Conservation (phyloP, 35 echinoderm and acorn worm genomes). For the Patiria miniata region DNA sequence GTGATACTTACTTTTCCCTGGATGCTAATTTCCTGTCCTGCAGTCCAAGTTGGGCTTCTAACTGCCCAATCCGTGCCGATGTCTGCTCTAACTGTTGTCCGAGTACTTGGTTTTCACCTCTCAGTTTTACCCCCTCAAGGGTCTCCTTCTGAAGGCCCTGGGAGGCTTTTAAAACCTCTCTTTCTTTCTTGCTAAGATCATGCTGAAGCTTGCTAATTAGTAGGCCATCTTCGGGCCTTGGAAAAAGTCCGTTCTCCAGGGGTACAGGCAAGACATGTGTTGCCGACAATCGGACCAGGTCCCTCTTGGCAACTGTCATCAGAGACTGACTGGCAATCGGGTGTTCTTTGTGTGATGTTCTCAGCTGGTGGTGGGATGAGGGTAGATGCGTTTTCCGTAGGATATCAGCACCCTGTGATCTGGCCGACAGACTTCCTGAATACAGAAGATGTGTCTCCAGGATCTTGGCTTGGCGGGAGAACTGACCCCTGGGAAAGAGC, state of each 20-base stretch:
- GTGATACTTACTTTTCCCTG: conserved; percentile 1
- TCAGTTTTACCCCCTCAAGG: not conserved
- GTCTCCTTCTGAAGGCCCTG: not conserved
- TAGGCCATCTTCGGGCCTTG: not conserved
- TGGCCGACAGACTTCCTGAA: not conserved
- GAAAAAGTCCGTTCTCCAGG: not conserved
- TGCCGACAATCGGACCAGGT: not conserved
- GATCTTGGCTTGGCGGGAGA: not conserved
- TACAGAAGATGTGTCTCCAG: conserved; percentile 8
- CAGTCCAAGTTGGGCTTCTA: not conserved
- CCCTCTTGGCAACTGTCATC: not conserved
- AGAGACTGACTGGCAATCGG: not conserved
- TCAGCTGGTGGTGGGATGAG: not conserved
- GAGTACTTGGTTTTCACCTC: not conserved
- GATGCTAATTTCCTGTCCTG: not conserved
- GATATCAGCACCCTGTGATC: not conserved
- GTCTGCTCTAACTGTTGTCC: conserved; percentile 2
- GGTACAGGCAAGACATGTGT: not conserved
- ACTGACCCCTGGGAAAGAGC: not conserved
- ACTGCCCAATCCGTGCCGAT: not conserved
- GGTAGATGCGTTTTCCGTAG: not conserved
- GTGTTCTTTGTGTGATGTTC: not conserved
- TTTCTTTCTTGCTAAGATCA: not conserved
- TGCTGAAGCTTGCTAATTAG: not conserved
- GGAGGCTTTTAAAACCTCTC: not conserved